A percentile compares a stretch with the other conserved stretches of the same genome.
These are phyloP conservation scores for Cheilosia scutellata DNA, from an alignment of 2,888 invertebrate species.

Conservation along the genomic window DNA sequence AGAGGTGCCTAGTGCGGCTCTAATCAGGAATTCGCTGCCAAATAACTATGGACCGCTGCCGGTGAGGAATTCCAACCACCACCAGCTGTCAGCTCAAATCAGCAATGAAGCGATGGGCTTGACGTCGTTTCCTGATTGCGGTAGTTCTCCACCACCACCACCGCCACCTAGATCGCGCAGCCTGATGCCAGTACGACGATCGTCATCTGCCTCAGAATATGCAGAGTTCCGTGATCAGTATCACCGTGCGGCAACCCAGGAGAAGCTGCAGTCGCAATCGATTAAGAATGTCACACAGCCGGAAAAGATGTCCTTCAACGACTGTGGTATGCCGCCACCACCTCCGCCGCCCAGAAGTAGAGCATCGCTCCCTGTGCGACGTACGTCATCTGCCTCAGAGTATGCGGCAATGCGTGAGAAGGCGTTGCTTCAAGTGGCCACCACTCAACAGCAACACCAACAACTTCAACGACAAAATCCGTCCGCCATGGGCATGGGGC, in stretches of 20 bases:
- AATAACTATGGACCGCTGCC: conserved; percentile 77
- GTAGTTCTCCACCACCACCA: conserved; percentile 81
- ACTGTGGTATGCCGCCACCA: conserved; percentile 84
- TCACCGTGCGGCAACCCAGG: conserved; percentile 78
- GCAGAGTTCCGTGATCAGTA: conserved; percentile 84
- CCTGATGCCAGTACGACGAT: conserved; percentile 84
- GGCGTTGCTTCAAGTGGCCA: conserved; percentile 81
- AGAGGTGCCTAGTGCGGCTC: conserved; percentile 74
- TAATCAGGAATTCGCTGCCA: conserved; percentile 82
- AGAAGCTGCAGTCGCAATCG: conserved; percentile 79
- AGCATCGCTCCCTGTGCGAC: conserved; percentile 79
- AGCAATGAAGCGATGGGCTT: conserved; percentile 27
- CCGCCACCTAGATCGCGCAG: conserved; percentile 83
- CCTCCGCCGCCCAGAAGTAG: conserved; percentile 83
- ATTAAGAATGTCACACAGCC: conserved; percentile 82
- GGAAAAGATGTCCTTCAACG: conserved; percentile 83
- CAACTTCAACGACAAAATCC: conserved; percentile 81
- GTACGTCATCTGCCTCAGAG: conserved; percentile 89
- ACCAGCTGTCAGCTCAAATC: conserved; percentile 64
- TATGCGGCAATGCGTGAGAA: conserved; percentile 85
- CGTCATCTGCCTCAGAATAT: conserved; percentile 90
- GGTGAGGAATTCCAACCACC: conserved; percentile 53
- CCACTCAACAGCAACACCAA: conserved; percentile 82
- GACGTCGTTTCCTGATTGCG: conserved; percentile 56
- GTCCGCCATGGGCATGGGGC: conserved; percentile 83